Evolutionary conservation across 2,888 invertebrate genomes (phyloP), one percentile per base, ranked within the genome.

Genomic region (Vesta saturnalis): DNA sequence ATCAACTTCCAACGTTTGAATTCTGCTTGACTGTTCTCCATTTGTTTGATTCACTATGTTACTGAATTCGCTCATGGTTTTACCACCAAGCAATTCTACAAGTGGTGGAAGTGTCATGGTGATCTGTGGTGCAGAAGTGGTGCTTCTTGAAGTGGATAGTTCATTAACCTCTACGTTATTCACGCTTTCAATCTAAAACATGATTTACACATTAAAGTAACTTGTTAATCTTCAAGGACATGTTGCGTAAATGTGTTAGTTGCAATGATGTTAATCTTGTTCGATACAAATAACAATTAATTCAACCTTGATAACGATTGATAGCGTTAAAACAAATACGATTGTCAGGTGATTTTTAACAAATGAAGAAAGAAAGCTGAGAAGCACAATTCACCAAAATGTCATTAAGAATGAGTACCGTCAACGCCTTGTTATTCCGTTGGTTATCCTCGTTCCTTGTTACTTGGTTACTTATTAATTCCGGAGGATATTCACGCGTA

Each of bases 381-480:
- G 72, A 79, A 79, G 77, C 80, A 70, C 78, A 77, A 74, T 72
- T 67, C 74, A 77, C 77, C 75, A 68, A 66, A 72, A 75, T 77
- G 79, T 80, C 79, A 79, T 76, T 75, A 75, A 79, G 78, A 79
- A 76, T 79, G 80, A 82, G 81, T 84, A 84, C 84, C 84, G 84
- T 87, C 85, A 86, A 85, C 86, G 84, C 79, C 76, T 73, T 86
- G 86, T 87, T 87, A 86, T 88, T 73, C 81, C 74, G 72, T 71
- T 72, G 76, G 70, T 73, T 76, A 74, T 79, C 81, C 74, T 77
- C 77, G 70, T 80, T 78, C 71, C 79, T 79, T 75, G 84, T 88
- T 88, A 87, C 88, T 86, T 86, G 88, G 88, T 88, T 89, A 89
- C 88, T 89, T 86, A 87, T 89, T 86, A 88, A 82, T 78, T 84